These are phyloP conservation scores for Canis aureus DNA, from an alignment of 2,113 vertebrate species.

Conservation along the genomic window DNA sequence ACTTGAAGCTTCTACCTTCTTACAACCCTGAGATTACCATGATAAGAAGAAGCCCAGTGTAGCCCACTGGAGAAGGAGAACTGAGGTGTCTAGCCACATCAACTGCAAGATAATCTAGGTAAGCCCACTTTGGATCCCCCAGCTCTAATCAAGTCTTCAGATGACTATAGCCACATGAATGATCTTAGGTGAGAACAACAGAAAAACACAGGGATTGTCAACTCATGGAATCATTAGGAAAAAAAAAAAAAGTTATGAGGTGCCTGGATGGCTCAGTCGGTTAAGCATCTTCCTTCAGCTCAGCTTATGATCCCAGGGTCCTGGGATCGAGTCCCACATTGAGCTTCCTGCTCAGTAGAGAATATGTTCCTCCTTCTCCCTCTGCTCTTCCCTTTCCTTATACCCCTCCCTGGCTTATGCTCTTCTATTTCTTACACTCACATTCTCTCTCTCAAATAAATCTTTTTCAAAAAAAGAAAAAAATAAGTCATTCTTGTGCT, in stretches of 20 bases:
- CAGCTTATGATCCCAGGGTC: too few relatives aligned
- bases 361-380: too few relatives aligned
- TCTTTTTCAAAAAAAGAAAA: not conserved
- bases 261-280: too few relatives aligned
- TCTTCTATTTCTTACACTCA: too few relatives aligned
- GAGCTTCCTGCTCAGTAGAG: too few relatives aligned
- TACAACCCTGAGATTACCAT: not conserved
- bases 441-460: too few relatives aligned
- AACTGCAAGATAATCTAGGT: not conserved
- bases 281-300: too few relatives aligned
- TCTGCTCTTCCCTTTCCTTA: too few relatives aligned
- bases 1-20: not conserved
- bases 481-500: not conserved
- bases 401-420: too few relatives aligned
- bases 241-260: not conserved
- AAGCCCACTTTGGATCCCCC: not conserved
- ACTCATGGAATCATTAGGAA: not conserved
- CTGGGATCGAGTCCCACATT: too few relatives aligned
- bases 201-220: not conserved
- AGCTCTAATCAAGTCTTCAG: not conserved
- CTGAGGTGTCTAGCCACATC: not conserved
- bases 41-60: not conserved
- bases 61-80: not conserved
- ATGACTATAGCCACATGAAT: not conserved
- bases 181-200: not conserved